Evolutionary conservation across 2,113 vertebrate genomes (phyloP).

Genomic region (Mobula birostris): DNA sequence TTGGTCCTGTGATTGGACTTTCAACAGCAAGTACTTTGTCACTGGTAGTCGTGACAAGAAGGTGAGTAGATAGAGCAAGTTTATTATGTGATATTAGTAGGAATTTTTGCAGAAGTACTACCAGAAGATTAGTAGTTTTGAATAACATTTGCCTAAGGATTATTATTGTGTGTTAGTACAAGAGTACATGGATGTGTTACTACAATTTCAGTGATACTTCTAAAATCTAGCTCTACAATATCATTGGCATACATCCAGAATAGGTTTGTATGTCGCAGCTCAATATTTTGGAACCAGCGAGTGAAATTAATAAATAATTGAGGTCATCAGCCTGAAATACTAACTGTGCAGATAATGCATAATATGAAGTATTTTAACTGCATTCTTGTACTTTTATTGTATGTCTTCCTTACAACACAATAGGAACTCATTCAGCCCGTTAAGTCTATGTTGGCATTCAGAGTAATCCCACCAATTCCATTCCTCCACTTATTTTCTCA

Average conservation of each 20-base stretch:
- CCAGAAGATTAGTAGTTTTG: neutral
- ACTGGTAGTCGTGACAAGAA: conserved; percentile 93
- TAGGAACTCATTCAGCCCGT: no score
- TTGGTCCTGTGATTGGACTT: conserved; percentile 96
- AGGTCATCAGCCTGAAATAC: neutral
- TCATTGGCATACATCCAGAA: neutral
- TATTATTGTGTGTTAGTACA: neutral
- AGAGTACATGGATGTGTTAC: neutral
- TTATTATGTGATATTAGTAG: neutral
- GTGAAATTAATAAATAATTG: neutral
- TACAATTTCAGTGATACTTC: neutral
- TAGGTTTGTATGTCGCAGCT: neutral
- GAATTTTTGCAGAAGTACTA: neutral
- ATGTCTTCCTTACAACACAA: no score
- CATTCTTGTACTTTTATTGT: no score
- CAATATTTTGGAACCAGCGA: neutral
- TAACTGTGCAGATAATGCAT: no score
- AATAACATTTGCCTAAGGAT: neutral
- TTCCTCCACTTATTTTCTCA: no score
- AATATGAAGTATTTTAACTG: no score
- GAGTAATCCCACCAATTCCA: no score
- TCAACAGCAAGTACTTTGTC: conserved; percentile 84
- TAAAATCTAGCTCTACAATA: neutral
- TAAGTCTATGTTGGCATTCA: no score
- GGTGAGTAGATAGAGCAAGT: conserved; percentile 56